Base-by-base conservation (phyloP, 1,140 invertebrate genomes). In the Macrobrachium rosenbergii region DNA sequence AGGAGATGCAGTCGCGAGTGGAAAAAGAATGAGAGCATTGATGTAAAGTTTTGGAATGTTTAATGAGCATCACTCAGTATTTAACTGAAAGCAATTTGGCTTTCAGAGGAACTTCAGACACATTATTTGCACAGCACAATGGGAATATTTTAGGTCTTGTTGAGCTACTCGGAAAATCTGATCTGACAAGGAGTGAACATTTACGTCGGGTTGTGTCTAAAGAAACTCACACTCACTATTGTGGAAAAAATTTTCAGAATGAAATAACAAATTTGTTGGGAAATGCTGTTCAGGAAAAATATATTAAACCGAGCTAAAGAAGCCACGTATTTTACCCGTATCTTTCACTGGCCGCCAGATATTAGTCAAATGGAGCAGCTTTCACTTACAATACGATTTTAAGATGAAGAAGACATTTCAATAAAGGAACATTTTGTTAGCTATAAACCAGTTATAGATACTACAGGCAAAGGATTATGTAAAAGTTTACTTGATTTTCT, bases 341-440 rank as follows among this genome's bases (percentile, higher is more conserved):
- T 67, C 21, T 67, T 67, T 6, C 5, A 67, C 14, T n/a, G 21
- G 5, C 5, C 63, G 3, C 17, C 17, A 67, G 17, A 67, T 67
- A 67, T 67, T 3, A n/a, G 63, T 67, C 17, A 67, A 6, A 12
- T 67, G 21, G 63, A 67, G 5, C 5, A 67, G 63, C 14, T 67
- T 67, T 67, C 63, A 67, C 14, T 67, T 67, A 67, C 63, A n/a
- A 67, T 67, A 23, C 63, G 21, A 67, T 6, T 67, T 67, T 67
- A 6, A 67, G 14, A 67, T 14, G 63, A 6, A 67, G 63, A 67
- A 67, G 63, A 67, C 63, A 67, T 67, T 6, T 19, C 5, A 67
- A 67, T 67, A 67, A 67, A 14, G 63, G 63, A 67, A 67, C 21
- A n/a, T 14, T 6, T 67, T 67, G 5, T 67, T 67, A 67, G 63